These are phyloP conservation scores for Zaprionus capensis DNA, from an alignment of 1,140 invertebrate species.

Conservation along the genomic window DNA sequence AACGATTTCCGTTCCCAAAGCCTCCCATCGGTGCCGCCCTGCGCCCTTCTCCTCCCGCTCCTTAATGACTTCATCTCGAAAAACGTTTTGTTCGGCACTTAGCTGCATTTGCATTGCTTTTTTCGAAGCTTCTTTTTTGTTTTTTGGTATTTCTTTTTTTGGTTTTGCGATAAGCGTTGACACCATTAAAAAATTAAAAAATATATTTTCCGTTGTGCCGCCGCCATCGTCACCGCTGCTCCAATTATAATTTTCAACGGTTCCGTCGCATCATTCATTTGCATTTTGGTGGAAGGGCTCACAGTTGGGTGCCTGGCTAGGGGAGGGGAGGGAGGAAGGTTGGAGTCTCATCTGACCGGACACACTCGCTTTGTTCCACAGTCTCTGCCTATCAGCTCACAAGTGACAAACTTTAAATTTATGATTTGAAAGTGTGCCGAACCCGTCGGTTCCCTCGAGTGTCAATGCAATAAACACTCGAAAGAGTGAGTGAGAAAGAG, in stretches of 20 bases:
- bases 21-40: too few species aligned
- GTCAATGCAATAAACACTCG: conserved; percentile 79
- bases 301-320: neutral
- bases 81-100: conserved; percentile 79
- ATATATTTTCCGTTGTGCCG: conserved; percentile 45
- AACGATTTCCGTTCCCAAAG: conserved; percentile 68
- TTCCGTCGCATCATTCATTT: conserved; percentile 71
- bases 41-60: neutral
- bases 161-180: conserved; percentile 70
- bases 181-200: conserved; percentile 81
- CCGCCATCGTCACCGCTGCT: conserved; percentile 44
- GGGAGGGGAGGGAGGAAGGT: neutral
- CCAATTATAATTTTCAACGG: conserved; percentile 78
- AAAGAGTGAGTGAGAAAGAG: conserved; percentile 6
- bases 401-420: conserved; percentile 81
- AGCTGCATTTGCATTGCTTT: conserved; percentile 61
- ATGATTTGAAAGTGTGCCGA: conserved; percentile 78
- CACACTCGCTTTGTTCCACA: conserved; percentile 42
- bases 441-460: conserved; percentile 52
- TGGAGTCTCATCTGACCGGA: conserved; percentile 11
- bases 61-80: conserved; percentile 73
- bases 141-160: conserved; percentile 39
- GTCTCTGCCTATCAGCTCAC: conserved; percentile 55
- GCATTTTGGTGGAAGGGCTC: conserved; percentile 54
- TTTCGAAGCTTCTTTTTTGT: conserved; percentile 23